These are phyloP conservation scores for Enteromius radiatus DNA, from an alignment of 2,797 vertebrate species.

Conservation along the genomic window DNA sequence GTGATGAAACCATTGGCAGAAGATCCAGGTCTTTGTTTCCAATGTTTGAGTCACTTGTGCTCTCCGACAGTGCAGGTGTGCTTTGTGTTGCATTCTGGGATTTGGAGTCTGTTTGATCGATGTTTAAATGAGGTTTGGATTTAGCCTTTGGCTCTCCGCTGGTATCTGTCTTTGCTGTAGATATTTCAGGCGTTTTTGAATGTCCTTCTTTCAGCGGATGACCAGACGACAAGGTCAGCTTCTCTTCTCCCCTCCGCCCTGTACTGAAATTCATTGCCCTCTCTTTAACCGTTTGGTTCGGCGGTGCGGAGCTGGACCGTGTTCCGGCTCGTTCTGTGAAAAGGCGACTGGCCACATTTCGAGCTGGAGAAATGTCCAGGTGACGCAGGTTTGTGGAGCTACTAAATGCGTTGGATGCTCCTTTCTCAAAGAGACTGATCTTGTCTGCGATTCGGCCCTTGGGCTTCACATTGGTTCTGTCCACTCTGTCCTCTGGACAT, in stretches of 20 bases:
- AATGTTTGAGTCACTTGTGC: not conserved
- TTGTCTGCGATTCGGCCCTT: conserved; percentile 79
- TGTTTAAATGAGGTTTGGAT: conserved; percentile 57
- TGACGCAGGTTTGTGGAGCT: conserved; percentile 73
- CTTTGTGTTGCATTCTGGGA: conserved; percentile 35
- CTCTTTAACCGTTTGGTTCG: conserved; percentile 65
- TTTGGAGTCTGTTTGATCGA: conserved; percentile 49
- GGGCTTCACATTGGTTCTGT: not conserved
- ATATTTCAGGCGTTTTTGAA: conserved; percentile 54
- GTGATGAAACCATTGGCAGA: conserved; percentile 48
- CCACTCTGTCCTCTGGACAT: not conserved
- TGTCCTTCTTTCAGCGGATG: conserved; percentile 53
- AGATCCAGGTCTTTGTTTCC: conserved; percentile 6
- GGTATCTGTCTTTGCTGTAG: conserved; percentile 8
- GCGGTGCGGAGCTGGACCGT: conserved; percentile 57
- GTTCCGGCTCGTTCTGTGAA: conserved; percentile 61
- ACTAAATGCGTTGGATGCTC: conserved; percentile 56
- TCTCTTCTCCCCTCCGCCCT: conserved; percentile 20
- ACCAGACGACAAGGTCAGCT: not conserved
- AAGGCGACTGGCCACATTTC: conserved; percentile 76
- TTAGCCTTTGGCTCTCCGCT: conserved; percentile 50
- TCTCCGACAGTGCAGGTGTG: not conserved
- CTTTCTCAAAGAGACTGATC: conserved; percentile 90
- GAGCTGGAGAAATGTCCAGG: conserved; percentile 70
- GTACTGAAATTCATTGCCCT: conserved; percentile 59